Evolutionary conservation across 2,797 vertebrate species (phyloP).

Genomic region (Pangasius macronema): DNA sequence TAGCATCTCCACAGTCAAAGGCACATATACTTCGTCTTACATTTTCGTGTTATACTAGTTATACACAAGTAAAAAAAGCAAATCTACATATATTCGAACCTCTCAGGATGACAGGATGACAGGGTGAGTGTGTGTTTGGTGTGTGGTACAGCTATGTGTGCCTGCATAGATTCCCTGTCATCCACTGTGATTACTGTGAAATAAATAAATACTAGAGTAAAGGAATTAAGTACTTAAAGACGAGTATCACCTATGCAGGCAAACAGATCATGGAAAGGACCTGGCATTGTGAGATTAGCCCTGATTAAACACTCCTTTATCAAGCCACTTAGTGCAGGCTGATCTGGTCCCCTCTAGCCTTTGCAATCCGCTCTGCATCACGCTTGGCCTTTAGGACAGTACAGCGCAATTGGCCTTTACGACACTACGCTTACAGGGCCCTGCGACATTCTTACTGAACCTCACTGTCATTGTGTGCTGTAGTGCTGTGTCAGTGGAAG

Average conservation of each 20-base stretch:
- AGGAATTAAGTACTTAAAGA: conserved; percentile 35
- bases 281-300: conserved; percentile 30
- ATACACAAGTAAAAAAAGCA: too few species aligned
- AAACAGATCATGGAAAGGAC: conserved; percentile 26
- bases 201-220: conserved; percentile 12
- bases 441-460: neutral
- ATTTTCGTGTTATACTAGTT: too few species aligned
- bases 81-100: too few species aligned
- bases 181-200: conserved; percentile 25
- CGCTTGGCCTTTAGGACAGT: neutral
- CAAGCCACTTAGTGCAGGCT: conserved; percentile 17
- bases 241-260: conserved; percentile 31
- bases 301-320: conserved; percentile 42
- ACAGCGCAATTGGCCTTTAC: conserved; percentile 9
- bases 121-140: conserved; percentile 2
- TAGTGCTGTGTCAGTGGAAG: neutral
- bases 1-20: conserved; percentile 3
- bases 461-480: neutral
- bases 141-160: conserved; percentile 6
- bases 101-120: too few species aligned
- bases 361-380: conserved; percentile 16
- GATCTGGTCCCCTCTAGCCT: neutral
- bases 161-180: conserved; percentile 8
- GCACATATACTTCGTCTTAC: too few species aligned
- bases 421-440: neutral